A percentile compares a stretch with the other conserved stretches of the same genome.
phyloP scores from a whole-genome alignment of 2,888 invertebrate species.

The Omphaloscelis lunosa region DNA sequence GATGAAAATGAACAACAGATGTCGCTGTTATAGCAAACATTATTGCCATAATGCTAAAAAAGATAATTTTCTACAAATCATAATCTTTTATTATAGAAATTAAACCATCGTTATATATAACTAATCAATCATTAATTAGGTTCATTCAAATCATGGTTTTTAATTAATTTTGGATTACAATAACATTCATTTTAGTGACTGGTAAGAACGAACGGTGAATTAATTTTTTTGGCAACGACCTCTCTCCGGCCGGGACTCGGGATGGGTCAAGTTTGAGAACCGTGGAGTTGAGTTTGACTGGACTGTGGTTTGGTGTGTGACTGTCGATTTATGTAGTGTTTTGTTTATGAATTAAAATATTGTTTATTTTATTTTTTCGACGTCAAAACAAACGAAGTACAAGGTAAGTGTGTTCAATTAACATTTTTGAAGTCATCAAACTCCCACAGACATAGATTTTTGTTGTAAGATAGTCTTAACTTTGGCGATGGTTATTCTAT shows the following conservation, averaged over 20 bases:
- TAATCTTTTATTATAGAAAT: neutral
- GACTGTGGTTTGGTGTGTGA: constrained; percentile 73
- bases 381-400: constrained; percentile 68
- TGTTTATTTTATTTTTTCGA: constrained; percentile 64
- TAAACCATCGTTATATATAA: neutral
- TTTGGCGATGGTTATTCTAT: constrained; percentile 26
- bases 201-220: constrained; percentile 37
- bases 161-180: no score
- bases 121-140: rapidly evolving
- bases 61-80: neutral
- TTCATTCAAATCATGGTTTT: neutral
- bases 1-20: neutral
- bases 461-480: constrained; percentile 28
- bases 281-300: constrained; percentile 63
- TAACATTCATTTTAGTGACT: constrained; percentile 19
- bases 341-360: constrained; percentile 79
- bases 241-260: constrained; percentile 50
- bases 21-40: neutral
- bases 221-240: constrained; percentile 54
- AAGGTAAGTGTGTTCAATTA: constrained; percentile 72
- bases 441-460: constrained; percentile 21
- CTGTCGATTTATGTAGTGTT: constrained; percentile 73
- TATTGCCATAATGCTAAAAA: constrained; percentile 10
- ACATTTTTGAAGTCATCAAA: constrained; percentile 43
- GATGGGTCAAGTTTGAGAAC: constrained; percentile 63